Conservation (phyloP, 2,113 vertebrate genomes). For the Hiodon tergisus region DNA sequence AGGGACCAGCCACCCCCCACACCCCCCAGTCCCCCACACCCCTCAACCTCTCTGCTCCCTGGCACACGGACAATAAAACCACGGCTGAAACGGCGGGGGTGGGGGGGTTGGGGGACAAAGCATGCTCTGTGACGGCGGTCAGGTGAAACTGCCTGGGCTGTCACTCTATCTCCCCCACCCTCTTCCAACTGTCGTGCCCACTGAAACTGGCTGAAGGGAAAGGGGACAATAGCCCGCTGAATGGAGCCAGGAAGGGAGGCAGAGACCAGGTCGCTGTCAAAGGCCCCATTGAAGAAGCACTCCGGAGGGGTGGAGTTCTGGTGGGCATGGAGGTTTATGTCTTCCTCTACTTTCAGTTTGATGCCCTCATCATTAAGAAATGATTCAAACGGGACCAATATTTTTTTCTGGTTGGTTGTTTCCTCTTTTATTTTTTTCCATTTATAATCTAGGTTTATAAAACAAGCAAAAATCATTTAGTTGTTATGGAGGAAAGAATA, state of each 20-base stretch:
- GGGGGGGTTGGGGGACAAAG: conserved; percentile 4
- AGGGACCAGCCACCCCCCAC: neutral
- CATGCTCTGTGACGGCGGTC: conserved; percentile 4
- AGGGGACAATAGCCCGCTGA: neutral
- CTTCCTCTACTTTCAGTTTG: too few species aligned
- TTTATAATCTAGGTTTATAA: too few species aligned
- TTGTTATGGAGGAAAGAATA: neutral
- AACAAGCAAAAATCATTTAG: too few species aligned
- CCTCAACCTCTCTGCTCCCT: conserved; percentile 18
- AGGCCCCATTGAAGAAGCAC: neutral
- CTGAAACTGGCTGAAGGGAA: neutral
- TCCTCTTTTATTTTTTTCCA: conserved; percentile 5
- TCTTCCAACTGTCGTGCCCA: too few species aligned
- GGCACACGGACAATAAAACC: neutral
- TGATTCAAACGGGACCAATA: neutral
- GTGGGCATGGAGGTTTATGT: too few species aligned
- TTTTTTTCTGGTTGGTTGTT: neutral
- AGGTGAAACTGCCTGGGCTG: conserved; percentile 19
- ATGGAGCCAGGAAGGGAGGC: neutral
- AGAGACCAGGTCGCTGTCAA: neutral
- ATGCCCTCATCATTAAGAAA: neutral
- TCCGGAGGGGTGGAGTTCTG: too few species aligned
- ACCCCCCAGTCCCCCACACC: conserved; percentile 15
- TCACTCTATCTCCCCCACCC: too few species aligned
- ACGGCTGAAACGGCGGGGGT: neutral